These are phyloP conservation scores for Plebejus melissa DNA, from an alignment of 2,888 invertebrate genomes.

Conservation along the genomic window DNA sequence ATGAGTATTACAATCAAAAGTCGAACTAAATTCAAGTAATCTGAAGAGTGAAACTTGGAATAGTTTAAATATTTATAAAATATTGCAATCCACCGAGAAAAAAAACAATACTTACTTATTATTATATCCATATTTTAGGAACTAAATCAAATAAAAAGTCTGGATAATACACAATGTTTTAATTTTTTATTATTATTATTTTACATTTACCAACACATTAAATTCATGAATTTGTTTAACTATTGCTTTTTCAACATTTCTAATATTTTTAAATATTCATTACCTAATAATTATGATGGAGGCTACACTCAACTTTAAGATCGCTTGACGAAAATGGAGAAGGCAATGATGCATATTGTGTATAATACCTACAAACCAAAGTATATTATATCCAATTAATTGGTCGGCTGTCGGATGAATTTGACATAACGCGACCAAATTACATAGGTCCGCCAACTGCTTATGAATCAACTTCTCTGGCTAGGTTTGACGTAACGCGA, in stretches of 20 bases:
- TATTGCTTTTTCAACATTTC: background rate
- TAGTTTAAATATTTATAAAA: background rate
- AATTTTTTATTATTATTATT: background rate
- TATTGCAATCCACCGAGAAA: background rate
- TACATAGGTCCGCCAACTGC: no score
- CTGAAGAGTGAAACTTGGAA: background rate
- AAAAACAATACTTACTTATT: background rate
- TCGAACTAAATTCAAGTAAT: background rate
- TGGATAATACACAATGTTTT: background rate
- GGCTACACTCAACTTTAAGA: background rate
- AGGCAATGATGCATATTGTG: no score
- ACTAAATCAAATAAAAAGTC: background rate
- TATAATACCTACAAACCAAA: no score
- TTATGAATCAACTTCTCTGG: no score
- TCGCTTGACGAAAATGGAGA: background rate
- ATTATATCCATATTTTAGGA: background rate
- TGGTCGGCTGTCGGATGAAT: no score
- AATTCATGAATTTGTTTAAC: background rate
- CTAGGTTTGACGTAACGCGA: no score
- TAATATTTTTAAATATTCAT: background rate
- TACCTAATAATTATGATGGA: background rate
- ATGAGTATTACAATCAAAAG: background rate
- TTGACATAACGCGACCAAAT: no score
- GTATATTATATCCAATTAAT: no score
- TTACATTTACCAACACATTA: no score